Base-by-base conservation (phyloP, 1,140 invertebrate genomes). In the Varroa destructor region DNA sequence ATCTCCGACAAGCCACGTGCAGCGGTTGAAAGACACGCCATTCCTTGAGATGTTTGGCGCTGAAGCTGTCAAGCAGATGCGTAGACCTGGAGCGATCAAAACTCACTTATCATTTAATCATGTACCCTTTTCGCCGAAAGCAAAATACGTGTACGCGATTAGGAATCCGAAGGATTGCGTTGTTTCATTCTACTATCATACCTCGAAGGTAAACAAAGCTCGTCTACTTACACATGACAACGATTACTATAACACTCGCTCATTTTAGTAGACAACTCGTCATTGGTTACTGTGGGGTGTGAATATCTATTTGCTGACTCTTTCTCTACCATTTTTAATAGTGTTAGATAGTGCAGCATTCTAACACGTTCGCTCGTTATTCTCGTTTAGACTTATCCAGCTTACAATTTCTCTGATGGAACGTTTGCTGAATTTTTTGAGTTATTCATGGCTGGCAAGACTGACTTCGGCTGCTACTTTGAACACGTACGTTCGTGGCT, bases 381-480 rank as follows among this genome's bases (percentile, higher is more conserved):
- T 25, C 25, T 8, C 46, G 8, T 8, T 51, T 37, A 67, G 61
- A 46, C 46, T 14, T 67, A 67, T 40, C 37, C 42, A 25, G 46
- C 5, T 25, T 67, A 56, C 71, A 25, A 37, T 6, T 42, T 56
- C 43, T 43, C 10, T 55, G 57, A 77, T 25, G 79, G 78, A 14
- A 74, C 75, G 6, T 80, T 79, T 57, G 75, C 78, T 25, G 72
- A 73, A 4, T 81, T 80, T 67, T 78, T 81, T 70, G 76, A 80
- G 25, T 72, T 79, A 0, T 80, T 81, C 72, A 64, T 77, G 3
- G 56, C 36, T 1, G 79, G 79, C 40, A 71, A 76, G 56, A 71
- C 78, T 5, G 78, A 74, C 61, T 80, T 78, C 58, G 79, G 79
- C 1, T 79, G 80, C 72, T 80, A 80, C 74, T 80, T 81, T 55